Base-by-base conservation (phyloP, 2,888 invertebrate genomes). In the Lasioglossum villosulum region DNA sequence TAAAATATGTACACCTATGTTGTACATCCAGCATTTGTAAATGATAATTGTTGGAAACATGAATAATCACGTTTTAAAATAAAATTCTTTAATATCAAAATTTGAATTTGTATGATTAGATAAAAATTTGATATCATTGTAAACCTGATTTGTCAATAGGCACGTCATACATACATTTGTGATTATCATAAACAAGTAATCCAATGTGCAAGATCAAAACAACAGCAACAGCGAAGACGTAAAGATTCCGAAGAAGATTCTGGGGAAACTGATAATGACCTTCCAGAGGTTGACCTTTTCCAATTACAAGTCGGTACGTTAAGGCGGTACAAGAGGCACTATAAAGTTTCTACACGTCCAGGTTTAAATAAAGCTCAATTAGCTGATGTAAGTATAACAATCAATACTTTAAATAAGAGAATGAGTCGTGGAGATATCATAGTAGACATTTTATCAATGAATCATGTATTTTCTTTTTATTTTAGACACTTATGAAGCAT, bases 181-280 rank as follows among this genome's bases (percentile, higher is more conserved):
- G 99, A 99, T 95, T 97, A 97, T 94, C 99, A 99, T 95, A 99
- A 99, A 95, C 97, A 97, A 94, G 97, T 99, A 94, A 99, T 99
- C 92, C 99, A 99, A 95, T 98, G 98, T 95, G 98, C 99, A n/a
- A 96, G 99, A 90, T 98, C 98, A 27, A 99, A 99, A 95, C 97
- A 99, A 85, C 95, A 94, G 63, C 94, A 94, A 42, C 95, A 95
- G 75, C 93, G 95, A 37, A 96, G 98, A 91, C 97, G 98, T 87
- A 98, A 98, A 95, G 99, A 99, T 94, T 99, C 99, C 0, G 99
- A 98, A 93, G 99, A 99, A 93, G 99, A 99, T 92, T 98, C 98
- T 88, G 98, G 98, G 93, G 99, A 99, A 94, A 98, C 97, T n/a
- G 99, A 99, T 92, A 97, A 97, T 92, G 98, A 99, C 95, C 95